Evolutionary conservation across 2,113 vertebrate species (phyloP), one percentile per base, ranked within the genome.

Genomic region (Notechis scutatus): DNA sequence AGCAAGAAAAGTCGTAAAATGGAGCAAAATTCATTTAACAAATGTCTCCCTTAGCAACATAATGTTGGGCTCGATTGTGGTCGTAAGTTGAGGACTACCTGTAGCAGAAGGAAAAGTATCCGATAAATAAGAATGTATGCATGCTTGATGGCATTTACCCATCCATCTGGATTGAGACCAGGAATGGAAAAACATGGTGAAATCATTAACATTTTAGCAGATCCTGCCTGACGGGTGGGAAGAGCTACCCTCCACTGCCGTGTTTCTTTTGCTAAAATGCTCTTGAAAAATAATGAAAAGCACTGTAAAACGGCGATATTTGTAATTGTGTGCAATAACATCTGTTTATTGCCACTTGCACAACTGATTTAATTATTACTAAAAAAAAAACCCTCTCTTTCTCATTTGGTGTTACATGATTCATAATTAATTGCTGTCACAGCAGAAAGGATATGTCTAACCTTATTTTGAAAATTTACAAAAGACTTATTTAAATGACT

Each of bases 271-370:
- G 24, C 61, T 42, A 92, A 89, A 61, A 57, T 34, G 26, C 34
- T 90, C n/a, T 11, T 87, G 47, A 34, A 91, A 81, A 93, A 87
- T 59, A 87, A 55, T 50, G 23, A 34, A 85, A 52, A 91, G 55
- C 85, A 45, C 74, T 54, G n/a, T 42, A 61, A 57, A 91, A 85
- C 14, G 39, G 64, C 50, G 34, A 86, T 61, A 89, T 93, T 92
- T 91, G 69, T 92, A 89, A 93, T 93, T 89, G 54, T 85, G 42
- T 21, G 52, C 39, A 85, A 93, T 85, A 85, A 61, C 56, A 91
- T 89, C 88, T 91, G 87, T 90, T 90, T 90, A 86, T 90, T 55
- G 47, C 69, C 15, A 64, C 87, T 92, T 64, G 47, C 56, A 64
- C 74, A 89, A 89, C 90, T 89, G 55, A 92, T 61, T 64, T 55